A percentile compares a stretch with the other conserved stretches of the same genome.
Evolutionary conservation across 2,888 invertebrate species (phyloP).

Genomic region (Xanthostigma xanthostigma): DNA sequence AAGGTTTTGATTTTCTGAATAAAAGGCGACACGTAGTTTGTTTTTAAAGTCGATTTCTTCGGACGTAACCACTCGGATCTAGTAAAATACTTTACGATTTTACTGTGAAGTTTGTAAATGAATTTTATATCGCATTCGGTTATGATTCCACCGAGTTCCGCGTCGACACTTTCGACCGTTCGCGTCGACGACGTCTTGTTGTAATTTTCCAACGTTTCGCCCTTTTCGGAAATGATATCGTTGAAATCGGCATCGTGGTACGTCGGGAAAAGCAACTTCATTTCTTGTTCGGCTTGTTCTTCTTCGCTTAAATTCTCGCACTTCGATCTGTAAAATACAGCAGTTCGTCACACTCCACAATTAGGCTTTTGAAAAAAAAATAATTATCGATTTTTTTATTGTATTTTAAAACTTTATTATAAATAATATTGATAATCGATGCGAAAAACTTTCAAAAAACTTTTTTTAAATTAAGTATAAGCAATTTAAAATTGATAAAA

Average conservation of each 20-base stretch:
- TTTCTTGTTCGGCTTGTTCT: constrained; percentile 44
- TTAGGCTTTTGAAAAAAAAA: too few species aligned
- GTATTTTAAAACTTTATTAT: too few species aligned
- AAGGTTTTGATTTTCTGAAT: constrained; percentile 44
- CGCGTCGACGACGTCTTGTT: constrained; percentile 21
- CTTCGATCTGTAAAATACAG: constrained; percentile 33
- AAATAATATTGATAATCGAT: too few species aligned
- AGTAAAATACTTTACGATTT: constrained; percentile 39
- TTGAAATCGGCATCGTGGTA: constrained; percentile 51
- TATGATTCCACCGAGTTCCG: constrained; percentile 24
- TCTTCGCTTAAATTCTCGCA: constrained; percentile 55
- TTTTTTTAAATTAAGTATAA: too few species aligned
- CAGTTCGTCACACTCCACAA: background rate
- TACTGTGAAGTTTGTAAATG: constrained; percentile 44
- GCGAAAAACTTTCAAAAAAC: too few species aligned
- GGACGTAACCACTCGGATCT: constrained; percentile 43
- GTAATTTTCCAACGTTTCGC: constrained; percentile 32
- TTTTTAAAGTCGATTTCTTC: constrained; percentile 21
- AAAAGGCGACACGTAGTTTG: constrained; percentile 35
- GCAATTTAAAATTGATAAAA: too few species aligned
- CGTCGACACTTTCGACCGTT: background rate
- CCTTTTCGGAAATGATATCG: constrained; percentile 35
- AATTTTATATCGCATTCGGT: constrained; percentile 39
- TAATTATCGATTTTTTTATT: too few species aligned
- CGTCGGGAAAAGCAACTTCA: constrained; percentile 54